phyloP scores from a whole-genome alignment of 1,140 invertebrate genomes.

The Micrasema longulum region DNA sequence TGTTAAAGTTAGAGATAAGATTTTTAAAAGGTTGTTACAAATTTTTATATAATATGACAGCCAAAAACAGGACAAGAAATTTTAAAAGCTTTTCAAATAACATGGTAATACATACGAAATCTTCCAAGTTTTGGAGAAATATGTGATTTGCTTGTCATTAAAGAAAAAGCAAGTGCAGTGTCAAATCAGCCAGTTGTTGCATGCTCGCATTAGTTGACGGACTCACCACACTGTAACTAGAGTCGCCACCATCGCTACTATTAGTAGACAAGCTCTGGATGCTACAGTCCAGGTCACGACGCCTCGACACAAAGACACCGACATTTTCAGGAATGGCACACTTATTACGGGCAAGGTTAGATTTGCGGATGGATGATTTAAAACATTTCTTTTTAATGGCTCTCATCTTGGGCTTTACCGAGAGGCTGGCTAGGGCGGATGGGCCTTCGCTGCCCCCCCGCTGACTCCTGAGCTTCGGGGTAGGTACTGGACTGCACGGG shows the following conservation, averaged over 20 bases:
- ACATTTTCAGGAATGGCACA: conserved; percentile 31
- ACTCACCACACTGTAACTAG: conserved; percentile 53
- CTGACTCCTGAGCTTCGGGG: conserved; percentile 62
- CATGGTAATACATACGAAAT: too few relatives aligned
- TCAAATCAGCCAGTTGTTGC: conserved; percentile 7
- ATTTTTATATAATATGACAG: too few relatives aligned
- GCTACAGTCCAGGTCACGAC: conserved; percentile 40
- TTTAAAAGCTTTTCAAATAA: too few relatives aligned
- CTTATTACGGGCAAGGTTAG: conserved; percentile 31
- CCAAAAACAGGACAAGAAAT: too few relatives aligned
- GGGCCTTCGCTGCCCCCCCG: conserved; percentile 68
- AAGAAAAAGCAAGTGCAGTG: conserved; percentile 7
- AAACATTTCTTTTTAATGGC: conserved; percentile 58
- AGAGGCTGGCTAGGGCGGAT: conserved; percentile 40
- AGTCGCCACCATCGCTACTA: conserved; percentile 45
- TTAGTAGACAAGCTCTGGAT: conserved; percentile 44
- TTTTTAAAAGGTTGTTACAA: too few relatives aligned
- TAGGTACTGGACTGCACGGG: conserved; percentile 71
- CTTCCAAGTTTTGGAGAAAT: too few relatives aligned
- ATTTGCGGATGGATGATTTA: conserved; percentile 12
- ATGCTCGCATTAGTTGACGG: conserved; percentile 37
- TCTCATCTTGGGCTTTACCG: conserved; percentile 59
- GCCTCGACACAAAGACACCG: conserved; percentile 45
- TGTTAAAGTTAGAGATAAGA: too few relatives aligned
- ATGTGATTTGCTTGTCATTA: background rate